phyloP scores from a whole-genome alignment of 2,888 invertebrate species.

The Cerastis leucographa region DNA sequence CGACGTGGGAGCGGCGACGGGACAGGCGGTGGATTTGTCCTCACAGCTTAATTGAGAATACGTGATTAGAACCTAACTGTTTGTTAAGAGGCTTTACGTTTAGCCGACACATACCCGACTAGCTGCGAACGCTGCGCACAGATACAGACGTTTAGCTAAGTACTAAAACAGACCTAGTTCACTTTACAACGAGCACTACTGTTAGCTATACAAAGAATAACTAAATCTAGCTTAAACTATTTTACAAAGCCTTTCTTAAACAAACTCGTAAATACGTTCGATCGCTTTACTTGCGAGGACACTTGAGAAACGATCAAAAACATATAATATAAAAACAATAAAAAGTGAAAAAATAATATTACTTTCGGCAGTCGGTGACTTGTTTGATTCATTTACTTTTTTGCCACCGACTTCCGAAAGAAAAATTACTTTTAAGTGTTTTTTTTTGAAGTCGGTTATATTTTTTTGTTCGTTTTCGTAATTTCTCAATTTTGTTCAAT shows the following conservation, averaged over 20 bases:
- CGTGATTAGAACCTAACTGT: constrained; percentile 46
- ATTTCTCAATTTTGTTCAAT: too few species aligned
- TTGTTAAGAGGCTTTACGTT: constrained; percentile 42
- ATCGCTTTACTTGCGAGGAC: constrained; percentile 9
- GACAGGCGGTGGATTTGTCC: constrained; percentile 31
- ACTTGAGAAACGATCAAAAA: constrained; percentile 3
- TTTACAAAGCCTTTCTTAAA: constrained; percentile 33
- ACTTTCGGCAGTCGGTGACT: too few species aligned
- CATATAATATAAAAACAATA: too few species aligned
- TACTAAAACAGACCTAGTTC: neutral
- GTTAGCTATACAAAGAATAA: neutral
- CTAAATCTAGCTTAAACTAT: constrained; percentile 26
- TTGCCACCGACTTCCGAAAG: too few species aligned
- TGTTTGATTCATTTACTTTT: too few species aligned
- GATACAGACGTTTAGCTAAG: neutral
- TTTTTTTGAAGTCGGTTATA: too few species aligned
- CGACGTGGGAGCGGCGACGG: neutral
- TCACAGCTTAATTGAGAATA: constrained; percentile 57
- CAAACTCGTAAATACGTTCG: constrained; percentile 18
- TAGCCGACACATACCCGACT: constrained; percentile 9
- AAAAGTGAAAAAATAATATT: too few species aligned
- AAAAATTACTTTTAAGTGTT: too few species aligned
- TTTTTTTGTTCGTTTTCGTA: too few species aligned
- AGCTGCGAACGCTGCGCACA: neutral
- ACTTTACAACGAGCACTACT: neutral